Evolutionary conservation across 1,140 invertebrate genomes (phyloP).

Genomic region (Solenopsis fugax): DNA sequence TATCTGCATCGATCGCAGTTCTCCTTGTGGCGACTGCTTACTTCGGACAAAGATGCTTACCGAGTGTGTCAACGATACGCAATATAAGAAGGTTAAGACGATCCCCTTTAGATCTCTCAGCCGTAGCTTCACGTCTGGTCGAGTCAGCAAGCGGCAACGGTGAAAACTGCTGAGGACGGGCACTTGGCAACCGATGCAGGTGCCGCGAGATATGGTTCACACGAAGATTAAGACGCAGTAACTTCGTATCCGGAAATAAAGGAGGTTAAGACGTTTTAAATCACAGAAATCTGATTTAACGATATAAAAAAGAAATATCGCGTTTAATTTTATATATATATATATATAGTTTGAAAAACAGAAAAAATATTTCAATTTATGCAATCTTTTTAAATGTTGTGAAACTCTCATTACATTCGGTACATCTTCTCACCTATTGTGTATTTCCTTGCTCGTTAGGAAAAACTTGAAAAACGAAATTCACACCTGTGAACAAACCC

Average conservation of each 20-base stretch:
- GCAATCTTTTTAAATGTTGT: not conserved
- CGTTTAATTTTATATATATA: not conserved
- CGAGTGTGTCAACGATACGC: conserved; percentile 71
- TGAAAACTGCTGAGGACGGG: conserved; percentile 75
- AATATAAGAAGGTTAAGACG: conserved; percentile 75
- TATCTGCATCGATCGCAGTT: conserved; percentile 51
- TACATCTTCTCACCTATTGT: not conserved
- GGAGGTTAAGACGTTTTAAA: not conserved
- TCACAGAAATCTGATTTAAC: not conserved
- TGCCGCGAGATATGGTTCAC: conserved; percentile 65
- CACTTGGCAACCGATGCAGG: conserved; percentile 63
- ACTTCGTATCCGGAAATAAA: conserved; percentile 45
- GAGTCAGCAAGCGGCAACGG: conserved; percentile 72
- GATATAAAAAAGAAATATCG: not conserved
- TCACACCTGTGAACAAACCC: conserved; percentile 14
- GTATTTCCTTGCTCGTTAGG: conserved; percentile 27
- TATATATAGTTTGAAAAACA: not conserved
- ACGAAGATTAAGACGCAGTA: conserved; percentile 56
- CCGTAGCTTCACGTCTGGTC: conserved; percentile 65
- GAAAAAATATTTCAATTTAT: not conserved
- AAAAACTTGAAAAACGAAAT: conserved; percentile 1
- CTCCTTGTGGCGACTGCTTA: conserved; percentile 16
- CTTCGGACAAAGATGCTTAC: conserved; percentile 57
- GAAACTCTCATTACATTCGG: not conserved
- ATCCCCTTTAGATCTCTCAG: conserved; percentile 66